Conservation (phyloP, 2,888 invertebrate genomes). For the Calameuta filiformis region DNA sequence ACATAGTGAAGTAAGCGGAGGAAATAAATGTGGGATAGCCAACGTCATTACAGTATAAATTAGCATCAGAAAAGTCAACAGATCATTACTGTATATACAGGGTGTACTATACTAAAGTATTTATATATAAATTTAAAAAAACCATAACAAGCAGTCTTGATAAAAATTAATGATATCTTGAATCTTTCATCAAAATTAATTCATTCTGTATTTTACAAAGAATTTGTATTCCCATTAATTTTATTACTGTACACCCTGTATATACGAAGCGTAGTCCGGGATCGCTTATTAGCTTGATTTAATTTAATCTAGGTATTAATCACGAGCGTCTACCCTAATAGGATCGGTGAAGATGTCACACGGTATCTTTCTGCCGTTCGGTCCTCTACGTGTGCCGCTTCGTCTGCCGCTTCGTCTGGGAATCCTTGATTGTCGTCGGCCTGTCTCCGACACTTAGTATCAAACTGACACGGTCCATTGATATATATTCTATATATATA, state of each 20-base stretch:
- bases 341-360: constrained; percentile 53
- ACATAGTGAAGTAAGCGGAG: neutral
- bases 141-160: no score
- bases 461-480: neutral
- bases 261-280: constrained; percentile 17
- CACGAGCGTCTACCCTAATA: constrained; percentile 49
- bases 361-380: constrained; percentile 31
- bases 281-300: constrained; percentile 54
- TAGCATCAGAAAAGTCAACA: constrained; percentile 49
- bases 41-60: constrained; percentile 31
- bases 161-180: no score
- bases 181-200: neutral
- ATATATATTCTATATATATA: neutral
- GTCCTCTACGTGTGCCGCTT: neutral
- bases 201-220: neutral
- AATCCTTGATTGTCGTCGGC: constrained; percentile 6
- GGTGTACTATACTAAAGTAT: no score
- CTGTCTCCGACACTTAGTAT: neutral
- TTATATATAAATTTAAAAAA: no score
- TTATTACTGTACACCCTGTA: neutral
- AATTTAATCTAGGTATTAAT: constrained; percentile 58
- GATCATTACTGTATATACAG: neutral
- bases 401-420: neutral
- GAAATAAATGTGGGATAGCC: neutral
- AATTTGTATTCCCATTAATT: neutral